These are phyloP conservation scores for Caenorhabditis sp. DNA, from an alignment of 2,888 invertebrate species.

Conservation along the genomic window DNA sequence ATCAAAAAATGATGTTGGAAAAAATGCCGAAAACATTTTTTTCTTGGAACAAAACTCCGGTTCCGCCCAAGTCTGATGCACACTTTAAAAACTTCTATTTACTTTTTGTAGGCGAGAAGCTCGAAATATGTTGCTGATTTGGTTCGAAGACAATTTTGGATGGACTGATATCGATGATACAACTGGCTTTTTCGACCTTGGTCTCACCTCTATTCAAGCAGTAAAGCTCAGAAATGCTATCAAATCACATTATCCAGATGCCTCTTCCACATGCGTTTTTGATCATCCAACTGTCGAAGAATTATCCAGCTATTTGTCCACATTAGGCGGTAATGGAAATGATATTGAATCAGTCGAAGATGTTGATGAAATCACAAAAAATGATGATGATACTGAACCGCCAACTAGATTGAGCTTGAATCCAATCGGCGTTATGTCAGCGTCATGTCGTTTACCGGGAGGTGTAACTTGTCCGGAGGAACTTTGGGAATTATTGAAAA, in stretches of 20 bases:
- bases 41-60: no score
- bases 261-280: conserved; percentile 45
- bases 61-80: no score
- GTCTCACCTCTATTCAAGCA: conserved; percentile 47
- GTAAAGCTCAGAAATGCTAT: conserved; percentile 44
- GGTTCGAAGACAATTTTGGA: conserved; percentile 46
- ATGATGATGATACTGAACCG: conserved; percentile 13
- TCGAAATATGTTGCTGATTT: conserved; percentile 33
- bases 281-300: conserved; percentile 47
- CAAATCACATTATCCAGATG: conserved; percentile 39
- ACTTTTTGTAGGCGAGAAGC: conserved; percentile 10
- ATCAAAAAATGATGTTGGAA: no score
- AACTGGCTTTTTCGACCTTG: conserved; percentile 52
- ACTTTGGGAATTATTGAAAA: conserved; percentile 57
- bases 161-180: conserved; percentile 51
- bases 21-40: no score
- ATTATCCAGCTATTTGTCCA: conserved; percentile 40
- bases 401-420: conserved; percentile 26
- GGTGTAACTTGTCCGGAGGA: conserved; percentile 52
- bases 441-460: conserved; percentile 64
- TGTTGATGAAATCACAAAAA: not conserved
- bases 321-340: conserved; percentile 17
- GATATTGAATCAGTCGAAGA: conserved; percentile 17
- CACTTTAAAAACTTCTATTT: not conserved
- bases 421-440: conserved; percentile 38